phyloP scores from a whole-genome alignment of 2,797 vertebrate genomes.

The Poecilia picta region DNA sequence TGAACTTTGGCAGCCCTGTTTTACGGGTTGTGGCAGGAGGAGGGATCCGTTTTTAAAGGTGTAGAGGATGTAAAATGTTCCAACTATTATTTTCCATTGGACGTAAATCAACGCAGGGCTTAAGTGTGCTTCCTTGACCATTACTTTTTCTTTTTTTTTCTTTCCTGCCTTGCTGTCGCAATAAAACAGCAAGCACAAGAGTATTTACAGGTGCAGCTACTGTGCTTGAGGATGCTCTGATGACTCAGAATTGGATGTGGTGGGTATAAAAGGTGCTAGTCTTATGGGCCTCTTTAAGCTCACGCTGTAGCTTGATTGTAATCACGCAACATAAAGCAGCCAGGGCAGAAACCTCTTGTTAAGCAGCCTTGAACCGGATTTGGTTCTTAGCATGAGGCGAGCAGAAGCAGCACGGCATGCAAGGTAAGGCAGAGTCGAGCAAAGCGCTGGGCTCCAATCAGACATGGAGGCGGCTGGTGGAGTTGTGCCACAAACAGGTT shows the following conservation, averaged over 20 bases:
- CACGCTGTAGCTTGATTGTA: slow-evolving; percentile 61
- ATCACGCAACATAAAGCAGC: slow-evolving; percentile 58
- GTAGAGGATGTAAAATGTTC: slow-evolving; percentile 30
- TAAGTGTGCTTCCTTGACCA: slow-evolving; percentile 40
- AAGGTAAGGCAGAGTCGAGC: slow-evolving; percentile 35
- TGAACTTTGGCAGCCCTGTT: background rate
- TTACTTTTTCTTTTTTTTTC: slow-evolving; percentile 9
- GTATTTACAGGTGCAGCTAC: slow-evolving; percentile 14
- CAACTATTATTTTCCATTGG: slow-evolving; percentile 47
- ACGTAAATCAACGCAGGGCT: slow-evolving; percentile 45
- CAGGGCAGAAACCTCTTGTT: slow-evolving; percentile 39
- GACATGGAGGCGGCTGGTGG: slow-evolving; percentile 38
- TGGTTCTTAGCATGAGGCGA: slow-evolving; percentile 50
- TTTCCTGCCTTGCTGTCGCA: slow-evolving; percentile 30
- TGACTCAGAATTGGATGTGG: slow-evolving; percentile 41
- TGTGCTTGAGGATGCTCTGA: slow-evolving; percentile 33
- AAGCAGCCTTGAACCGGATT: slow-evolving; percentile 55
- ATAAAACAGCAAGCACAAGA: slow-evolving; percentile 21
- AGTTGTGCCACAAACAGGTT: slow-evolving; percentile 47
- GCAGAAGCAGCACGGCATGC: slow-evolving; percentile 45
- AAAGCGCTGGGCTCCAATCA: slow-evolving; percentile 28
- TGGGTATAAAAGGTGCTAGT: slow-evolving; percentile 31
- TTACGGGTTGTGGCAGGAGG: slow-evolving; percentile 26
- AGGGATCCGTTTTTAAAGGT: slow-evolving; percentile 31
- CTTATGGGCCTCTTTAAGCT: slow-evolving; percentile 37